A percentile compares a stretch with the other conserved stretches of the same genome.
These are phyloP conservation scores for Ormyrus labotus DNA, from an alignment of 2,888 invertebrate species.

Conservation along the genomic window DNA sequence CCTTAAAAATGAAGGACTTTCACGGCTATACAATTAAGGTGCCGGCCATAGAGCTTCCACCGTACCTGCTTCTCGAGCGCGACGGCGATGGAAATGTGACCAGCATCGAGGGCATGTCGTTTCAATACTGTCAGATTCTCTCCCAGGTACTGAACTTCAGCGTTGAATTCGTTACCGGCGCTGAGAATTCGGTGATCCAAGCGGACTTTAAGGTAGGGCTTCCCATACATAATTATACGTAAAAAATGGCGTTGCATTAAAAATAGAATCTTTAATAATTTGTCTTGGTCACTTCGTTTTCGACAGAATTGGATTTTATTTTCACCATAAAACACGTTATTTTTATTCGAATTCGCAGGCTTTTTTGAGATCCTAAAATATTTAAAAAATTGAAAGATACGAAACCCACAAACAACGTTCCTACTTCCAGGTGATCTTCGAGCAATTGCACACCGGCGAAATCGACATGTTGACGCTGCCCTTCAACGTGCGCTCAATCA, in stretches of 20 bases:
- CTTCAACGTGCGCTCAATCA: constrained; percentile 21
- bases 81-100: background rate
- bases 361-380: too few species aligned
- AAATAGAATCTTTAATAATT: too few species aligned
- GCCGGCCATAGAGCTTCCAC: constrained; percentile 17
- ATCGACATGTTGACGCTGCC: constrained; percentile 17
- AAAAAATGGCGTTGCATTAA: too few species aligned
- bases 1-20: background rate
- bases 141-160: constrained; percentile 1
- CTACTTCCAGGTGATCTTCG: background rate
- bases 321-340: too few species aligned
- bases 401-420: too few species aligned
- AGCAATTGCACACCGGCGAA: background rate
- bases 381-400: too few species aligned
- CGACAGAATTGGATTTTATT: too few species aligned
- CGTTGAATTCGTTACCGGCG: background rate
- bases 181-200: background rate
- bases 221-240: too few species aligned
- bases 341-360: too few species aligned
- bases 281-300: too few species aligned
- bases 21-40: constrained; percentile 3
- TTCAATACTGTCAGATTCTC: background rate
- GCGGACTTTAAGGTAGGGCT: background rate
- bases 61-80: background rate
- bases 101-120: constrained; percentile 4